Base-by-base conservation (phyloP, 2,888 invertebrate species). In the Alcis repandata region DNA sequence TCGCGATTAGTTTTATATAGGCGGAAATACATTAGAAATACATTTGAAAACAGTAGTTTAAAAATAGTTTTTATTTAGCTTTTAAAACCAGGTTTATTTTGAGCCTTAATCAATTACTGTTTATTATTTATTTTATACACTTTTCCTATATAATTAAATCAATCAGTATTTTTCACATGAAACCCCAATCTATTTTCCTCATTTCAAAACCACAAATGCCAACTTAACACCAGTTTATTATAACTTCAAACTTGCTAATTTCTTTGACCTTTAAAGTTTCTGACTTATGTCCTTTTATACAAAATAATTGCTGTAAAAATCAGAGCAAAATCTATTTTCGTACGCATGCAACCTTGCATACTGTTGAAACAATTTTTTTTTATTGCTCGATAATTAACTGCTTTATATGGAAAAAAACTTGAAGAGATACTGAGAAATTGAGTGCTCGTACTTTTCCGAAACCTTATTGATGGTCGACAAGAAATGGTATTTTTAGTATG, bases 191-290 rank as follows among this genome's bases (percentile, higher is more conserved):
- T 17, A 17, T 57, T 60, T 48, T 54, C 54, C 54, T 61, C 48
- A 61, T 61, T 61, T 61, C 54, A 56, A 61, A 56, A 61, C 53
- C 54, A 38, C 11, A 56, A 54, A 60, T 19, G 27, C 32, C 20
- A 54, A 49, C 32, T 13, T 27, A 22, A 33, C 22, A 15, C 32
- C 2, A 54, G 43, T 32, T 17, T 13, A 32, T 13, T 6, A 1
- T 27, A 15, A 40, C 41, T 27, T 41, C 1, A 17, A 54, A 32
- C 7, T 41, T 48, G 19, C 32, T 49, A 41, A 62, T 57, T 51
- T 51, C 57, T 63, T 51, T 57, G 38, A 20, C 38, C 17, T 45
- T 45, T n/a, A 17, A 13, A 4, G 15, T 33, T 38, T 49, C 13
- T 27, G 27, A 19, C 0, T 43, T 32, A 52, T 52, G 43, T 36